phyloP scores from a whole-genome alignment of 1,140 invertebrate genomes.

The Aphaenogaster floridana region DNA sequence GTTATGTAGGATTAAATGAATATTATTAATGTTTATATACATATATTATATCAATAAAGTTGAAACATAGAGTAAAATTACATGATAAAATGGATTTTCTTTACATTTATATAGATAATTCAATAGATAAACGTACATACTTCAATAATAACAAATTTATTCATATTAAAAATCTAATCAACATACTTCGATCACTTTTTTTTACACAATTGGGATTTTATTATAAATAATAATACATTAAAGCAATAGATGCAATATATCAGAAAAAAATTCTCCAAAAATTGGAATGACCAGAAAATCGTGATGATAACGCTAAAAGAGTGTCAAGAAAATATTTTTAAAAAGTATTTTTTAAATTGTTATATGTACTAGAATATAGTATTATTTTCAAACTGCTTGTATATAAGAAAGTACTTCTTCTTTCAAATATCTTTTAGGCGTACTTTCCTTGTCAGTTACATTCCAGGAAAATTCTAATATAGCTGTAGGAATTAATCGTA shows the following conservation, averaged over 20 bases:
- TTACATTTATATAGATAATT: slow-evolving; percentile 28
- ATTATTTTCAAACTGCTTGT: slow-evolving; percentile 72
- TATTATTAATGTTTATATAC: slow-evolving; percentile 43
- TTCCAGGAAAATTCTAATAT: slow-evolving; percentile 90
- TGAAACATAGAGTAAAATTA: slow-evolving; percentile 35
- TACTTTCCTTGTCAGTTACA: slow-evolving; percentile 82
- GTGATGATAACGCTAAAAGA: background rate
- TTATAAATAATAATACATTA: slow-evolving; percentile 11
- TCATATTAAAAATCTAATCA: background rate
- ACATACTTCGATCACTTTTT: background rate
- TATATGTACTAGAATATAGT: background rate
- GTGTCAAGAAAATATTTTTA: background rate
- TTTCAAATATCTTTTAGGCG: slow-evolving; percentile 90
- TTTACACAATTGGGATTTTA: background rate
- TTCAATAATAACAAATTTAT: slow-evolving; percentile 23
- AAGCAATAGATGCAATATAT: background rate
- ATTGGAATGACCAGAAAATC: background rate
- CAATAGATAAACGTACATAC: slow-evolving; percentile 9
- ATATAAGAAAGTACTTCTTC: slow-evolving; percentile 91
- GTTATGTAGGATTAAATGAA: background rate
- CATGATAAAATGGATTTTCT: background rate
- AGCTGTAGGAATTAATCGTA: slow-evolving; percentile 92
- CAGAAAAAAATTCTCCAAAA: background rate
- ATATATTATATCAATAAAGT: slow-evolving; percentile 26
- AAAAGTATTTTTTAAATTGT: slow-evolving; percentile 10